phyloP scores from a whole-genome alignment of 2,113 vertebrate genomes.

The Isurus oxyrinchus region DNA sequence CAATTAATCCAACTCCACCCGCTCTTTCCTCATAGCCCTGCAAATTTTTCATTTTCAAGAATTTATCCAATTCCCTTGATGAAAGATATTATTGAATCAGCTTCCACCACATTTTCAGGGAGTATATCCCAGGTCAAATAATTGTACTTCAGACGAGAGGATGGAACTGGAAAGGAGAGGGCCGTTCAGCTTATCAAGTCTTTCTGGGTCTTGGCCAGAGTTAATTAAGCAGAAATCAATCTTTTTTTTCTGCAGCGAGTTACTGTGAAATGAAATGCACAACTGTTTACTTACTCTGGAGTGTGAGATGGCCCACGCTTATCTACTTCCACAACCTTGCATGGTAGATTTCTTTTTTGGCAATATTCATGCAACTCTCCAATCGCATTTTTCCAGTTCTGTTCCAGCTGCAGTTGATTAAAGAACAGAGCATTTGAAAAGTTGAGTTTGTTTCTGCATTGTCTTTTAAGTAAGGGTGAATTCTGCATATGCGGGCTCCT shows the following conservation, averaged over 20 bases:
- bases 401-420: neutral
- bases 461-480: neutral
- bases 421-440: neutral
- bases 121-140: neutral
- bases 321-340: neutral
- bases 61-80: neutral
- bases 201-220: neutral
- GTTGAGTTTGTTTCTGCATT: neutral
- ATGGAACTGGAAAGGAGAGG: neutral
- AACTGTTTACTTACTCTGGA: constrained; percentile 16
- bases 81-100: neutral
- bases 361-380: neutral
- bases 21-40: neutral
- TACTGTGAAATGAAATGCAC: neutral
- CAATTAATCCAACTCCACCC: neutral
- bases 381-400: neutral
- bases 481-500: neutral
- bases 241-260: neutral
- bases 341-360: neutral
- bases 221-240: neutral
- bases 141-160: neutral
- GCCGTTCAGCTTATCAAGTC: neutral
- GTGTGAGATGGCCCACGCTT: neutral
- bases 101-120: neutral
- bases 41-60: neutral